These are phyloP conservation scores for Linnaemya vulpina DNA, from an alignment of 2,888 invertebrate genomes.

Conservation along the genomic window DNA sequence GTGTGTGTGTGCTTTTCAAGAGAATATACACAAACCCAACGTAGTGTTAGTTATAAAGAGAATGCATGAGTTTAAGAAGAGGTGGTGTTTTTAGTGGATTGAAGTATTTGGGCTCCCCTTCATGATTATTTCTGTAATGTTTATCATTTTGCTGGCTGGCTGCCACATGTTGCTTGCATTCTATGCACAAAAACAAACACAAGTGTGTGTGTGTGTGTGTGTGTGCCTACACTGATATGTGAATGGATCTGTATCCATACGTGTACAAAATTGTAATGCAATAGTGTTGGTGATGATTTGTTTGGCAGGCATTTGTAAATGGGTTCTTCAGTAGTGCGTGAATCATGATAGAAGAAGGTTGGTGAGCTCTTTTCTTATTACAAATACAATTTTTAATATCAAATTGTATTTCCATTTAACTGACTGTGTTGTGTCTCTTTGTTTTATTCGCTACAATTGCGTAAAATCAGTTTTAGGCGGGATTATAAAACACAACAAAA, in stretches of 20 bases:
- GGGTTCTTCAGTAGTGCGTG: slow-evolving; percentile 68
- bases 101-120: slow-evolving; percentile 51
- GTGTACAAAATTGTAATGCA: slow-evolving; percentile 27
- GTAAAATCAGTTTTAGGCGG: slow-evolving; percentile 70
- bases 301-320: slow-evolving; percentile 55
- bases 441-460: slow-evolving; percentile 70
- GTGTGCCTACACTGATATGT: neutral
- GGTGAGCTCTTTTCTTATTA: slow-evolving; percentile 74
- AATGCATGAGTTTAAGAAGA: neutral
- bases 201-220: slow-evolving; percentile 8
- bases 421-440: slow-evolving; percentile 52
- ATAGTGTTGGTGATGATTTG: slow-evolving; percentile 50
- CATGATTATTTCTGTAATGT: slow-evolving; percentile 42
- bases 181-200: slow-evolving; percentile 11
- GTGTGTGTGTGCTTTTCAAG: slow-evolving; percentile 47
- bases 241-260: slow-evolving; percentile 64
- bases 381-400: slow-evolving; percentile 37
- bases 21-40: neutral
- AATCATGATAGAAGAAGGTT: slow-evolving; percentile 80
- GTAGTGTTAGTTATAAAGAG: slow-evolving; percentile 11
- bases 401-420: slow-evolving; percentile 56
- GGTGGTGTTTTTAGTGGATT: slow-evolving; percentile 47
- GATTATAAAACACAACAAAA: slow-evolving; percentile 59
- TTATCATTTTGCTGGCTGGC: slow-evolving; percentile 44
- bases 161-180: slow-evolving; percentile 80